phyloP scores from a whole-genome alignment of 1,140 invertebrate genomes.

The Lanistes nyassanus region DNA sequence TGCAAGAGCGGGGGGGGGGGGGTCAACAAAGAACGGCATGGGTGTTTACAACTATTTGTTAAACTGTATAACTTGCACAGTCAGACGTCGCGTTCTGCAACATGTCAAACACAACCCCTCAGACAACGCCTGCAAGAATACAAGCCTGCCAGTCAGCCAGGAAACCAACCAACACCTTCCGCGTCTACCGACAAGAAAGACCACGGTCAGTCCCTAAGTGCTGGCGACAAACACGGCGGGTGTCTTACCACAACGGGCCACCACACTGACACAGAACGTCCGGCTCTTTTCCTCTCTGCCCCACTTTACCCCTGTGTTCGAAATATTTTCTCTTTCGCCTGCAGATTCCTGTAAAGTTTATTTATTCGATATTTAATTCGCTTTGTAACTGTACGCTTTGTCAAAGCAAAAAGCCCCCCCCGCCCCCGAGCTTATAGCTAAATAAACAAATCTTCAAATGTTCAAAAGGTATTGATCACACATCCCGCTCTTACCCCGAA shows the following conservation, averaged over 20 bases:
- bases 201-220: neutral
- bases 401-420: no score
- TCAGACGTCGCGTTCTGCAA: neutral
- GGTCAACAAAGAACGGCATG: neutral
- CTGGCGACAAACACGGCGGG: neutral
- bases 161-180: neutral
- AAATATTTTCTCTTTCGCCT: constrained; percentile 2
- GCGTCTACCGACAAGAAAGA: neutral
- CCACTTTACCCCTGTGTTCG: neutral
- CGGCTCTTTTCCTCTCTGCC: constrained; percentile 2
- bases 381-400: neutral
- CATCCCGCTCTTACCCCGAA: neutral
- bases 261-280: neutral
- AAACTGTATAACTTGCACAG: neutral
- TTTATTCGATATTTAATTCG: neutral
- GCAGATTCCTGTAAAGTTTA: neutral
- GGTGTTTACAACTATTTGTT: neutral
- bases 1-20: neutral
- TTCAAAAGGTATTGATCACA: neutral
- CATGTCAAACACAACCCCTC: neutral
- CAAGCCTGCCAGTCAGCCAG: neutral
- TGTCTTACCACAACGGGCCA: neutral
- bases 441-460: no score
- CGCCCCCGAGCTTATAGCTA: no score
- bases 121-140: neutral